Percentiles rank a stretch among this genome's conserved stretches.
Evolutionary conservation across 1,140 invertebrate species (phyloP).

Genomic region (Hypsibius dujardini): DNA sequence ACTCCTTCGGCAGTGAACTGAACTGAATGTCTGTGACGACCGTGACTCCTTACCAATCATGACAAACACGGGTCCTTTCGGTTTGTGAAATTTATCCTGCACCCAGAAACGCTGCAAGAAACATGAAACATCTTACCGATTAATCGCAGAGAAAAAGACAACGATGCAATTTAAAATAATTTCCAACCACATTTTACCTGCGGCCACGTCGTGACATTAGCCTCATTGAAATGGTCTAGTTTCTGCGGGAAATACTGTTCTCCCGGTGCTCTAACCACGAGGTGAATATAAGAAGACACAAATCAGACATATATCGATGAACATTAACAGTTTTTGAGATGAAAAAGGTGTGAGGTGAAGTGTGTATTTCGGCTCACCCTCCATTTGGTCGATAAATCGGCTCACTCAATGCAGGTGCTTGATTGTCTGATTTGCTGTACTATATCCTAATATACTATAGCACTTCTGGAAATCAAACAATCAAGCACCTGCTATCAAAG

Average conservation of each 20-base stretch:
- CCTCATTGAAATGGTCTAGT: constrained; percentile 55
- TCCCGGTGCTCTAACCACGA: constrained; percentile 31
- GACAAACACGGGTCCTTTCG: constrained; percentile 57
- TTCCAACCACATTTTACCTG: constrained; percentile 38
- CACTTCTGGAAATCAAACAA: too few relatives aligned
- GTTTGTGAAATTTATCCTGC: constrained; percentile 49
- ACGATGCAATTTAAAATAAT: background rate
- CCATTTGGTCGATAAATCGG: too few relatives aligned
- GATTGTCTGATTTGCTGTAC: background rate
- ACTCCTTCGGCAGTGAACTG: constrained; percentile 13
- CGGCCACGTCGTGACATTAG: constrained; percentile 47
- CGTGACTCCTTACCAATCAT: constrained; percentile 50
- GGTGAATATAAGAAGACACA: background rate
- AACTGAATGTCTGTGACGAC: too few relatives aligned
- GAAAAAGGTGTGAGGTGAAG: background rate
- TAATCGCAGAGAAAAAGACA: background rate
- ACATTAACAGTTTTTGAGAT: background rate
- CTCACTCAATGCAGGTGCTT: background rate
- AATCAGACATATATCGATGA: background rate
- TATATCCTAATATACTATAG: background rate
- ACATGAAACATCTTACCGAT: background rate
- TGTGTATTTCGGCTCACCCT: too few relatives aligned
- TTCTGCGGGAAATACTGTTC: constrained; percentile 56
- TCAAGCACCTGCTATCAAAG: too few relatives aligned
- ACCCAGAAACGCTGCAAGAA: constrained; percentile 49